Evolutionary conservation across 1,140 invertebrate genomes (phyloP), one percentile per base, ranked within the genome.

Genomic region (Trichoplusia ni): DNA sequence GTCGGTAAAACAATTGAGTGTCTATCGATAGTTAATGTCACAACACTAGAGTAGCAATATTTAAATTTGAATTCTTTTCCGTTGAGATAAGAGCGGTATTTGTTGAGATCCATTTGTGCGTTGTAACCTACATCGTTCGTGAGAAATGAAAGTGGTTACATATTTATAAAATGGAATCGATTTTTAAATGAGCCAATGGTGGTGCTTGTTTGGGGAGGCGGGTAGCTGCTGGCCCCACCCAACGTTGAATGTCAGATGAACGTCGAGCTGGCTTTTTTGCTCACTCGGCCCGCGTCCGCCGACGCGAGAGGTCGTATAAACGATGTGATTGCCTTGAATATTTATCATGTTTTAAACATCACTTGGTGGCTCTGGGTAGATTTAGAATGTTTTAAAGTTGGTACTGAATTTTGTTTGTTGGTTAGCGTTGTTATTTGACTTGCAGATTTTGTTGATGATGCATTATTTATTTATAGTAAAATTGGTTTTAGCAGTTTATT

Each of bases 151-250:
- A 88, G 82, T 79, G 83, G 87, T 86, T 88, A 88, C 87, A 90
- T 88, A 90, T 90, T 90, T 90, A 90, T 87, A 86, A 88, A 90
- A 88, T 84, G 87, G 84, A 87, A 90, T 90, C 87, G 87, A 90
- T 90, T 90, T 89, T 90, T 86, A 88, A 88, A 85, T 73, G 78
- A 69, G 79, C 86, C 86, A 89, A 89, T 89, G 74, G 82, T 65
- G 47, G 69, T 63, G 73, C 82, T 76, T 66, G 72, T 73, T 74
- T 69, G 33, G 59, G 74, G 81, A 80, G 85, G 86, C 82, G 84
- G 86, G 79, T 56, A 69, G 66, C 64, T 49, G 69, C 44, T 71
- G 64, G 84, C 84, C 73, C 84, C 86, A 81, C 86, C 86, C 84
- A 74, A 51, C 73, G 74, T 75, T 71, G 61, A 49, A 66, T 78